Base-by-base conservation (phyloP, 1,140 invertebrate genomes). In the Pantala flavescens region DNA sequence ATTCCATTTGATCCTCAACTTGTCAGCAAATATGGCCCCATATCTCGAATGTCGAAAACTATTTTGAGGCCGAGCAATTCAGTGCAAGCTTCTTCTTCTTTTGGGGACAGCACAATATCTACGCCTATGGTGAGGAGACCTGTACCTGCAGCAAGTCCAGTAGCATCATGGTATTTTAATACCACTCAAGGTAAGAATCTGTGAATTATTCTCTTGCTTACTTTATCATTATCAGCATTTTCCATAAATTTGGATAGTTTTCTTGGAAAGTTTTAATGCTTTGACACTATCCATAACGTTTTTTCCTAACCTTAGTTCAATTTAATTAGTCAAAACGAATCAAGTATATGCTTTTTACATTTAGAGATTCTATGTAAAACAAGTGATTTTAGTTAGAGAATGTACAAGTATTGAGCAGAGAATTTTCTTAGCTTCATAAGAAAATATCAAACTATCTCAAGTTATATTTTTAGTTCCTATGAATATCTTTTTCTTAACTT, bases 1-100 rank as follows among this genome's bases (percentile, higher is more conserved):
- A 87, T 92, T 70, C 90, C 92, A 7, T 92, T 92, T 81, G 91
- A 92, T 79, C 84, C 87, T 21, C 87, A 90, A 24, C 81, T 88
- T 23, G 87, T 88, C 23, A 92, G 88, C 78, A 92, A 91, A 82
- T 93, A 90, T 79, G 92, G 91, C 16, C 91, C 92, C 0, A 93
- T 93, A 76, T 93, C 90, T n/a, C 85, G 91, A 76, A 83, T 89
- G 79, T 85, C 86, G 24, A 87, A 87, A 76, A 81, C 84, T 28
- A 82, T 82, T 42, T 76, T 79, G 14, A 78, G 80, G 72, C 80
- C 80, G 24, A 78, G 79, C 24, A 80, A 79, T 43, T 74, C 76
- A n/a, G 76, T 77, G 23, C 76, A 77, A 73, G 73, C 73, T 16
- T 74, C 73, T 19, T 49, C 82, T 43, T 78, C 84, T 7, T 84